Evolutionary conservation across 2,888 invertebrate genomes (phyloP), one percentile per base, ranked within the genome.

Genomic region (Drosophila pegasa): DNA sequence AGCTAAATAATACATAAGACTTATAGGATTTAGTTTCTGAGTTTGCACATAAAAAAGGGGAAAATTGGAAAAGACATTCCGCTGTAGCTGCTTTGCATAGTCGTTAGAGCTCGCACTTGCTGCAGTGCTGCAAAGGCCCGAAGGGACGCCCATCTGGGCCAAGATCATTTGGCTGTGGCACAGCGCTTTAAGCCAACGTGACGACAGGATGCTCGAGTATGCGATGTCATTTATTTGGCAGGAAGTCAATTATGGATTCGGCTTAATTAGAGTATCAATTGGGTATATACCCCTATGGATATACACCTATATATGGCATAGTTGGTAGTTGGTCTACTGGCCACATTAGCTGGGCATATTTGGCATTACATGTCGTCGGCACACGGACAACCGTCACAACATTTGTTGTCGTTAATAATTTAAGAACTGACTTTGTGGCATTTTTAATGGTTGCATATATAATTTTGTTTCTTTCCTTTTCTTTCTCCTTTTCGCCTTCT

Each of bases 241-340:
- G 90, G 75, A 84, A 89, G 87, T 87, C 89, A 88, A 89, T 90
- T 89, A 88, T 88, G 87, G 88, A 85, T 87, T 25, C 50, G 16
- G 33, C 43, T 35, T 51, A 51, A 51, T 51, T 51, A 35, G 50
- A 25, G 35, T 35, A n/a, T 22, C 35, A 25, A 3, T 33, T 35
- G 16, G 43, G 6, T 25, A n/a, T 16, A 5, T 3, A 5, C 25
- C 25, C 25, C 2, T 2, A 25, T 1, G 10, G 3, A 10, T 9
- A 43, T 8, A 9, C n/a, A 9, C n/a, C 10, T 37, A 37, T 37
- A 9, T 16, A 16, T 16, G 8, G 27, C 3, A 9, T 3, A 27
- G 47, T 12, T 31, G 5, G 25, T 12, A 29, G 47, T 14, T 29
- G 18, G 12, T 29, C 47, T 60, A 60, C 31, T 41, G 14, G 27